These are phyloP conservation scores for Cryptosula pallasiana DNA, from an alignment of 2,888 invertebrate species.

Conservation along the genomic window DNA sequence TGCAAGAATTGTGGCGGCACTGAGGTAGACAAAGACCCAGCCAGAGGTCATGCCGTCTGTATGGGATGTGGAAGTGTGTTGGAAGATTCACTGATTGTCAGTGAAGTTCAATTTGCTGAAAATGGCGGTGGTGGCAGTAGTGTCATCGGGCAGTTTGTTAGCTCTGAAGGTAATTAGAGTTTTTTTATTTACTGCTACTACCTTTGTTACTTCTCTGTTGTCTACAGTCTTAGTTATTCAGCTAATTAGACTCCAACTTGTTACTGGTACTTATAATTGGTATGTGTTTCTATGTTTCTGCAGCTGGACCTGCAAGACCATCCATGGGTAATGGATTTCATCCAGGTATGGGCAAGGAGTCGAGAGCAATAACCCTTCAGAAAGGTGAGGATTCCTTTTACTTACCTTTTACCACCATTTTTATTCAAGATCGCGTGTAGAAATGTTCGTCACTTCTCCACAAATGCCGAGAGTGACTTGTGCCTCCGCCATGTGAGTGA, in stretches of 20 bases:
- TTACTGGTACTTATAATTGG: no score
- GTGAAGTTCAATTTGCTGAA: conserved; percentile 93
- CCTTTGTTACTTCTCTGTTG: background rate
- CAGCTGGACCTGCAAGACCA: background rate
- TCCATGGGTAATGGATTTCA: conserved; percentile 31
- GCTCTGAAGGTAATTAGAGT: conserved; percentile 68
- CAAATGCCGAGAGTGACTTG: background rate
- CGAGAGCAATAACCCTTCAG: conserved; percentile 81
- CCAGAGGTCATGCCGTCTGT: conserved; percentile 91
- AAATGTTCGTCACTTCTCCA: no score
- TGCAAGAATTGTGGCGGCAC: conserved; percentile 58
- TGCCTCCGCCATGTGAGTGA: background rate
- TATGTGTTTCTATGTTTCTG: background rate
- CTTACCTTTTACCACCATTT: no score
- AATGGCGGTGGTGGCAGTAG: conserved; percentile 78
- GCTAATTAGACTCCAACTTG: no score
- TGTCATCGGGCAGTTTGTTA: conserved; percentile 88
- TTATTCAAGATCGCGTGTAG: no score
- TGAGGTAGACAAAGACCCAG: conserved; percentile 89
- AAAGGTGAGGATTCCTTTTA: conserved; percentile 59
- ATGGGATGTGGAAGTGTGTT: conserved; percentile 92
- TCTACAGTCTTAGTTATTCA: no score
- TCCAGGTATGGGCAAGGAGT: conserved; percentile 68
- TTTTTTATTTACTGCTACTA: conserved; percentile 42
- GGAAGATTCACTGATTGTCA: conserved; percentile 92